Percentiles rank a stretch among this genome's conserved stretches.
These are phyloP conservation scores for Geotrupes spiniger DNA, from an alignment of 2,888 invertebrate genomes.

Conservation along the genomic window DNA sequence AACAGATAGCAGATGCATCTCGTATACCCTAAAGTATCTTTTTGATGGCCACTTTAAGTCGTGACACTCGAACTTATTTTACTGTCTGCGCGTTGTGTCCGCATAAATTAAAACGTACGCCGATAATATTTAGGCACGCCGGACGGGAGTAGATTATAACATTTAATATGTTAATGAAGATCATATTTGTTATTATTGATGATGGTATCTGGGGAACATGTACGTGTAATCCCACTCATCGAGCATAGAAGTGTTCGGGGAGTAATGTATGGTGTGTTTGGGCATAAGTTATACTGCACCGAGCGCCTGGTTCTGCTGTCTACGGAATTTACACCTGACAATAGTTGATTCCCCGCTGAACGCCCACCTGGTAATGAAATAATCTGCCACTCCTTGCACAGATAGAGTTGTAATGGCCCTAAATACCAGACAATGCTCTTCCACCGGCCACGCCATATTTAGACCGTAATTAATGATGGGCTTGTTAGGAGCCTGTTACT, in stretches of 20 bases:
- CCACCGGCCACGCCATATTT: conserved; percentile 36
- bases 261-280: conserved; percentile 29
- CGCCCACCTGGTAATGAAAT: conserved; percentile 49
- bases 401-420: conserved; percentile 50
- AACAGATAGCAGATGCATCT: too few species aligned
- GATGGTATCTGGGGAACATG: conserved; percentile 45
- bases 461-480: conserved; percentile 34
- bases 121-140: conserved; percentile 4
- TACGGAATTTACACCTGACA: conserved; percentile 48
- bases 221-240: conserved; percentile 44
- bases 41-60: too few species aligned
- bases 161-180: conserved; percentile 32
- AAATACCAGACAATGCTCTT: conserved; percentile 39
- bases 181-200: conserved; percentile 44
- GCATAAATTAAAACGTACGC: too few species aligned
- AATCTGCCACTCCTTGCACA: conserved; percentile 49
- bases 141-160: conserved; percentile 14
- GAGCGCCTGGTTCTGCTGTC: conserved; percentile 21
- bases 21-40: too few species aligned
- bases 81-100: too few species aligned
- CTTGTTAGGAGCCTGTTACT: conserved; percentile 15
- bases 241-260: conserved; percentile 25
- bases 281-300: conserved; percentile 28
- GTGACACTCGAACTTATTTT: too few species aligned
- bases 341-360: conserved; percentile 45